phyloP scores from a whole-genome alignment of 2,113 vertebrate species.

The Chaetops frenatus region DNA sequence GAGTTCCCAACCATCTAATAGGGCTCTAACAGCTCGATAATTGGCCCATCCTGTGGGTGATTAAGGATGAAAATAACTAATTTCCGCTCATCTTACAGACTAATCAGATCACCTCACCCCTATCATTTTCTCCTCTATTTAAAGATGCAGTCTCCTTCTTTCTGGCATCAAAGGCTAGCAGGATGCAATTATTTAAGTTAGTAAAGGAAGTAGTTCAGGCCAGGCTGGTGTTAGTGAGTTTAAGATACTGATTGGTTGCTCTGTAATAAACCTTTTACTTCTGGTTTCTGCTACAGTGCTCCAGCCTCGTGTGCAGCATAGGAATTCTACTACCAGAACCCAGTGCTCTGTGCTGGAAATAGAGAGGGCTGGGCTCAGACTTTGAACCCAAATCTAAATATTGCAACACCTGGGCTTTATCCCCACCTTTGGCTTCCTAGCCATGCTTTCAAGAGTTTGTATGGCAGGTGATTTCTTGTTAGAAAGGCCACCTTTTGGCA shows the following conservation, averaged over 20 bases:
- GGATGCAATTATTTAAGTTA: slow-evolving; percentile 34
- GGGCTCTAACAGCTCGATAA: slow-evolving; percentile 67
- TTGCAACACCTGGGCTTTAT: neutral
- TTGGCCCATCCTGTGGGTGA: slow-evolving; percentile 65
- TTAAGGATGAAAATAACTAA: slow-evolving; percentile 72
- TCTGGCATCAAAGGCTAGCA: slow-evolving; percentile 27
- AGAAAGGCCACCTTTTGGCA: neutral
- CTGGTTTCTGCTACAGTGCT: neutral
- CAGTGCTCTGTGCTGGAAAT: rapidly evolving
- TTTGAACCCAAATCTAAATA: neutral
- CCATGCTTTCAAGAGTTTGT: neutral
- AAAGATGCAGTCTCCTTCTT: slow-evolving; percentile 34
- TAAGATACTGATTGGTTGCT: neutral
- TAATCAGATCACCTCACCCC: slow-evolving; percentile 68
- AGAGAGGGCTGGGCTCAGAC: neutral
- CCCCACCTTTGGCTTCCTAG: neutral
- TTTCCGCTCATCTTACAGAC: slow-evolving; percentile 65
- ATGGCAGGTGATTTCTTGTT: neutral
- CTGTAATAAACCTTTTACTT: slow-evolving; percentile 5
- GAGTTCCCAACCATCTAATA: slow-evolving; percentile 60
- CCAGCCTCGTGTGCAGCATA: neutral
- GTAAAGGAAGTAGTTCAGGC: neutral
- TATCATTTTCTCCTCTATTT: slow-evolving; percentile 55
- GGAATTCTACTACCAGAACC: neutral
- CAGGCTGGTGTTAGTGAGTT: neutral